A percentile compares a stretch with the other conserved stretches of the same genome.
Evolutionary conservation across 2,888 invertebrate genomes (phyloP).

Genomic region (Clistopyga incitator): DNA sequence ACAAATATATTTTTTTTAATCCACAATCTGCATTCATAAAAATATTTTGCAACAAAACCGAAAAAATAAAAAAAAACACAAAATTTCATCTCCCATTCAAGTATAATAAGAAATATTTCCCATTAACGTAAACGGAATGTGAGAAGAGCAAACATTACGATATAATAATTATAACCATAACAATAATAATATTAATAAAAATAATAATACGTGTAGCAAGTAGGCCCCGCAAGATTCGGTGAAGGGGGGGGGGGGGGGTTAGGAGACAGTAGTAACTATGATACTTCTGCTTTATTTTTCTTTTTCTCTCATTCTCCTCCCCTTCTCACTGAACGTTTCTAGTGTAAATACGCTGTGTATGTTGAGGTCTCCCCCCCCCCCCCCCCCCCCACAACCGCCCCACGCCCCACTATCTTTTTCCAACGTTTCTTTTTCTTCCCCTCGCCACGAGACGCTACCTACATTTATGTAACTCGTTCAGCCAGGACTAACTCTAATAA

Average conservation of each 20-base stretch:
- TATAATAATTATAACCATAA: slow-evolving; percentile 32
- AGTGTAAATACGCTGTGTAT: slow-evolving; percentile 54
- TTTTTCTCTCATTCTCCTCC: slow-evolving; percentile 65
- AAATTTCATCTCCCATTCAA: neutral
- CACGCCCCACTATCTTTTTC: slow-evolving; percentile 43
- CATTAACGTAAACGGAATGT: slow-evolving; percentile 80
- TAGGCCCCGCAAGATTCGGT: neutral
- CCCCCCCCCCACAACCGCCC: slow-evolving; percentile 27
- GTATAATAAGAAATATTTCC: slow-evolving; percentile 52
- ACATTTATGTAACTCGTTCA: slow-evolving; percentile 83
- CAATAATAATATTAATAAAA: neutral
- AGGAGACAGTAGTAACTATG: slow-evolving; percentile 69
- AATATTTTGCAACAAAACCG: neutral
- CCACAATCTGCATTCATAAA: neutral
- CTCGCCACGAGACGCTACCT: slow-evolving; percentile 68
- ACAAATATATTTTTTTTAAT: neutral
- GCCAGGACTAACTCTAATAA: slow-evolving; percentile 83
- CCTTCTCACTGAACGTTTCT: slow-evolving; percentile 37
- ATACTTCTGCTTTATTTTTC: slow-evolving; percentile 70
- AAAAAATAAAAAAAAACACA: too few species aligned
- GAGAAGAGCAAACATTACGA: slow-evolving; percentile 77
- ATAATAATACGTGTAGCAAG: slow-evolving; percentile 45
- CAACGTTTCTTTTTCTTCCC: slow-evolving; percentile 64
- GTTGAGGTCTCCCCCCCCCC: slow-evolving; percentile 32
- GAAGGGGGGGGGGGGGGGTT: slow-evolving; percentile 61